Conservation (phyloP, 2,797 vertebrate species). For the Aldrovandia affinis region DNA sequence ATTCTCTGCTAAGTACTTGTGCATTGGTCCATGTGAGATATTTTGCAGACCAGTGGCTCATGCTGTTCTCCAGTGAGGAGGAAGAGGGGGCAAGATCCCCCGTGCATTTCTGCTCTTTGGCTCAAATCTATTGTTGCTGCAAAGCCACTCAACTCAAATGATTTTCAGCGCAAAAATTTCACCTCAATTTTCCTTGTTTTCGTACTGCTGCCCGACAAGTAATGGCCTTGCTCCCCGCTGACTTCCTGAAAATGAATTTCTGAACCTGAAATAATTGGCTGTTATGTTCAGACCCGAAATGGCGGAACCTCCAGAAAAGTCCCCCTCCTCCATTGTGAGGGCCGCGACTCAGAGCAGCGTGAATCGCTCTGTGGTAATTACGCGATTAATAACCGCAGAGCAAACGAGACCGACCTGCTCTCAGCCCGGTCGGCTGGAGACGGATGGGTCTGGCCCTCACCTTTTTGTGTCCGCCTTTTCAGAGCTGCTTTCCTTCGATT, state of each 20-base stretch:
- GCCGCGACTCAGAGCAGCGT: background rate
- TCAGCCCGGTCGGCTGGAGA: background rate
- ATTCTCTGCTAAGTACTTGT: no score
- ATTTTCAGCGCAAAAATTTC: background rate
- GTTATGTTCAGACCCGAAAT: background rate
- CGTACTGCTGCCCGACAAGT: background rate
- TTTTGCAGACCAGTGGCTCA: background rate
- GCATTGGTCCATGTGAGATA: no score
- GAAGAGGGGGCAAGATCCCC: no score
- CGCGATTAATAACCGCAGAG: background rate
- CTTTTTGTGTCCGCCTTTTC: conserved; percentile 87
- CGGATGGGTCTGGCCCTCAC: conserved; percentile 60
- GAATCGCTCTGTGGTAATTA: background rate
- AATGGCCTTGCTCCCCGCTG: no score
- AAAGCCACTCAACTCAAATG: background rate
- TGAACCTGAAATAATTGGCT: background rate
- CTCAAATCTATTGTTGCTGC: no score
- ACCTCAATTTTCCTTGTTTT: background rate
- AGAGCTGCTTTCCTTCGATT: conserved; percentile 80
- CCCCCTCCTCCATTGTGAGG: no score
- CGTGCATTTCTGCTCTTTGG: no score
- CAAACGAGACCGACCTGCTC: background rate
- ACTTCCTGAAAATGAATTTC: background rate
- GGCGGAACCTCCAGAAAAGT: background rate
- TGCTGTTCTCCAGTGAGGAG: background rate